Base-by-base conservation (phyloP, 2,113 vertebrate species). In the Larimichthys polyactis region DNA sequence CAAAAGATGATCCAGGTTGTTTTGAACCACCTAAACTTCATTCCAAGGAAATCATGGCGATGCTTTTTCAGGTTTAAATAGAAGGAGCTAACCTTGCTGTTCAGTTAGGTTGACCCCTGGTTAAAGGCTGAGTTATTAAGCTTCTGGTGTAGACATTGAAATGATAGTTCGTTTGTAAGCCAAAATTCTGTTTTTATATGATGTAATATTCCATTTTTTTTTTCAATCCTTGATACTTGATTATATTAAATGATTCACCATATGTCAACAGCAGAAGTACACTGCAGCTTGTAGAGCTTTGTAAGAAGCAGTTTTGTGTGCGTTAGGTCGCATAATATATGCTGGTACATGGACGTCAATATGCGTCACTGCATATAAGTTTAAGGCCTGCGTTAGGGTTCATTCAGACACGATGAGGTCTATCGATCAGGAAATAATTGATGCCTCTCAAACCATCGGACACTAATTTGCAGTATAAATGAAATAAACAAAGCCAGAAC, bases 161-260 rank as follows among this genome's bases (percentile, higher is more conserved):
- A 74, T 40, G 7, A 75, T 20, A 10, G 27, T 81, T 78, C 2
- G 17, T 60, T 71, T 81, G 76, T 5, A 83, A 87, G 71, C 76
- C 87, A 89, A 81, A 74, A 84, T 74, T 43, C 1, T 59, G 27
- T 72, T 88, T 40, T 77, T 87, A 48, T 79, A 57, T 63, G 17
- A n/a, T 6, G 22, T 75, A 75, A 86, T 79, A 73, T 86, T 90
- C 77, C 64, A 78, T 3, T 69, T 90, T 81, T 79, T 83, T 9
- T 46, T 40, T 40, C 36, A 89, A 78, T 91, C 86, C 79, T 76
- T 89, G 22, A 77, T 80, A 88, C 89, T 91, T 90, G 82, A 90
- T 89, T 69, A 79, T 51, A 60, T 77, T 20, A 19, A 65, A 36
- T 70, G 32, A 68, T 80, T 82, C 44, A 78, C 48, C 14, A 59